These are phyloP conservation scores for Epinephelus coioides DNA, from an alignment of 2,797 vertebrate species.

Conservation along the genomic window DNA sequence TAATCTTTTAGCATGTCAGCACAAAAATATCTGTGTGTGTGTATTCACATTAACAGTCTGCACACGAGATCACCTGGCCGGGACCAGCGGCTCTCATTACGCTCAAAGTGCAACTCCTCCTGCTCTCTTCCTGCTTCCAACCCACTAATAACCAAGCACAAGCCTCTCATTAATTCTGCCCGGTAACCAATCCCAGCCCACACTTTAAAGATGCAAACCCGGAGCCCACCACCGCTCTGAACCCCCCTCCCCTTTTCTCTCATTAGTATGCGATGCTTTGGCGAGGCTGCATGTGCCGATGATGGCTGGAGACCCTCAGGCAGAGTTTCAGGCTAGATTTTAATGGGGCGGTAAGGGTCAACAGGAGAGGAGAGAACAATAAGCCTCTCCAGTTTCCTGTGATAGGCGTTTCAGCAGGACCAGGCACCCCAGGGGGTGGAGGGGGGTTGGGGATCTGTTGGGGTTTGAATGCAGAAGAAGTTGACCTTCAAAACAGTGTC, in stretches of 20 bases:
- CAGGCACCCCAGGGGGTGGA: constrained; percentile 6
- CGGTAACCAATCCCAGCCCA: constrained; percentile 33
- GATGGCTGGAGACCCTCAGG: constrained; percentile 81
- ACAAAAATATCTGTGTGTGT: constrained; percentile 21
- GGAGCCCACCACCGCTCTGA: neutral
- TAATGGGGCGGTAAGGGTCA: constrained; percentile 84
- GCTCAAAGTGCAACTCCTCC: constrained; percentile 28
- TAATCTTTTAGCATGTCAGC: constrained; percentile 38
- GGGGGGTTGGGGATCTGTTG: constrained; percentile 42
- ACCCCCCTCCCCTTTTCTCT: neutral
- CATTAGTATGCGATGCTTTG: constrained; percentile 63
- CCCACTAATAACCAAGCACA: constrained; percentile 25
- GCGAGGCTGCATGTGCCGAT: constrained; percentile 39
- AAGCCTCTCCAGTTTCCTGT: constrained; percentile 64
- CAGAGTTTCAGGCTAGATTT: constrained; percentile 84
- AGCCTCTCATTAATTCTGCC: constrained; percentile 42
- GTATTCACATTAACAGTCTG: constrained; percentile 37
- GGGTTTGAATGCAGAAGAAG: constrained; percentile 62
- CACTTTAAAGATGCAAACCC: constrained; percentile 50
- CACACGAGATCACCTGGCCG: constrained; percentile 46
- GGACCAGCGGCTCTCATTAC: constrained; percentile 35
- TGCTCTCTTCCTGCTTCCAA: constrained; percentile 39
- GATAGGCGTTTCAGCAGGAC: constrained; percentile 63
- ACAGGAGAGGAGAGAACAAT: constrained; percentile 73
- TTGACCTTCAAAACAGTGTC: constrained; percentile 77